phyloP scores from a whole-genome alignment of 2,888 invertebrate species.

The Melipona beecheii region DNA sequence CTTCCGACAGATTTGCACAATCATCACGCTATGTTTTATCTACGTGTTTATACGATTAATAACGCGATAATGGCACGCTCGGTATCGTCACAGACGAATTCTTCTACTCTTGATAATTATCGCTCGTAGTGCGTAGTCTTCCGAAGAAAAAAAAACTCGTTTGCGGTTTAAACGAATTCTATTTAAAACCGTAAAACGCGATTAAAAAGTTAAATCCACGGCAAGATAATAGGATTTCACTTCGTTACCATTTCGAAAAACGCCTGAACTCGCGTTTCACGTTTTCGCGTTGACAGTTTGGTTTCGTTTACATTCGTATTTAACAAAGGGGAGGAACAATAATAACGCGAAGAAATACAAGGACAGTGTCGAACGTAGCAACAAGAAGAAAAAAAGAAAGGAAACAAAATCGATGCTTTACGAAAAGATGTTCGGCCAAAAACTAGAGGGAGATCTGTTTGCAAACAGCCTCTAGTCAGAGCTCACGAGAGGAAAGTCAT shows the following conservation, averaged over 20 bases:
- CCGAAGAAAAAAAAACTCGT: neutral
- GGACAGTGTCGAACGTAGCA: neutral
- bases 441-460: constrained; percentile 58
- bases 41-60: neutral
- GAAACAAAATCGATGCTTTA: constrained; percentile 4
- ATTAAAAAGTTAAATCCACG: neutral
- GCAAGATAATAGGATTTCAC: neutral
- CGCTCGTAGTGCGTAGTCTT: neutral
- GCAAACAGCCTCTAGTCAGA: constrained; percentile 45
- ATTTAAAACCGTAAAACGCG: neutral
- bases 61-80: neutral
- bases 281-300: neutral
- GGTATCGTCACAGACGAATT: constrained; percentile 3
- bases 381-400: neutral
- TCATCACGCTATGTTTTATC: neutral
- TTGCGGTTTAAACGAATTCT: neutral
- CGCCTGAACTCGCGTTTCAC: neutral
- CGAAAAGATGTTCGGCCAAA: neutral
- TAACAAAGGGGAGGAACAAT: neutral
- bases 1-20: neutral
- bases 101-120: neutral
- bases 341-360: neutral
- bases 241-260: neutral
- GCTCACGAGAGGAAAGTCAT: constrained; percentile 27
- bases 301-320: neutral